Evolutionary conservation across 2,113 vertebrate species (phyloP).

Genomic region (Genyomyrus donnyi): DNA sequence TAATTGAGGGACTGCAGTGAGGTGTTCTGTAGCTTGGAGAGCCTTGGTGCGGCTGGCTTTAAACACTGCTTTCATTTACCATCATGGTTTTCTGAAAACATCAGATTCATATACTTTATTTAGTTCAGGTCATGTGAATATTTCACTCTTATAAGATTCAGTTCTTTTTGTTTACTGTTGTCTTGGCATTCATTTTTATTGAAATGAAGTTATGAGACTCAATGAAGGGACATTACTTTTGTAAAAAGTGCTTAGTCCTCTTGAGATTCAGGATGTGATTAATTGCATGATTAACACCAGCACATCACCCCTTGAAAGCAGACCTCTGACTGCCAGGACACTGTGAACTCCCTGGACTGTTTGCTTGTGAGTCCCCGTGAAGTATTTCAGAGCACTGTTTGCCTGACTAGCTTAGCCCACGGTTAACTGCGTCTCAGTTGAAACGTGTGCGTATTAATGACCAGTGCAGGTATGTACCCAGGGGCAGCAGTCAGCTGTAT

Average conservation of each 20-base stretch:
- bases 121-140: background rate
- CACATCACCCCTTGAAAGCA: background rate
- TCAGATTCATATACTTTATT: background rate
- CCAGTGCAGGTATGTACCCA: background rate
- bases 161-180: background rate
- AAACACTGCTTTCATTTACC: background rate
- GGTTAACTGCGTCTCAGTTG: background rate
- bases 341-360: background rate
- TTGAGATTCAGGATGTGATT: background rate
- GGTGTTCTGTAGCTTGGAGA: conserved; percentile 7
- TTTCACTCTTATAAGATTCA: background rate
- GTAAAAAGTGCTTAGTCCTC: background rate
- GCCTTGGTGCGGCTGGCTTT: background rate
- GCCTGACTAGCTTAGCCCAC: background rate
- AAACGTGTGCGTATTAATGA: background rate
- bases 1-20: conserved; percentile 7
- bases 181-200: background rate
- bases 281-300: background rate
- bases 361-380: background rate
- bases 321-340: background rate
- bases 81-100: background rate
- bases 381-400: background rate
- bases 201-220: background rate
- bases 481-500: background rate
- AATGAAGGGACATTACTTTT: background rate